A percentile compares a stretch with the other conserved stretches of the same genome.
phyloP scores from a whole-genome alignment of 2,113 vertebrate species.

The Nannospalax galili region DNA sequence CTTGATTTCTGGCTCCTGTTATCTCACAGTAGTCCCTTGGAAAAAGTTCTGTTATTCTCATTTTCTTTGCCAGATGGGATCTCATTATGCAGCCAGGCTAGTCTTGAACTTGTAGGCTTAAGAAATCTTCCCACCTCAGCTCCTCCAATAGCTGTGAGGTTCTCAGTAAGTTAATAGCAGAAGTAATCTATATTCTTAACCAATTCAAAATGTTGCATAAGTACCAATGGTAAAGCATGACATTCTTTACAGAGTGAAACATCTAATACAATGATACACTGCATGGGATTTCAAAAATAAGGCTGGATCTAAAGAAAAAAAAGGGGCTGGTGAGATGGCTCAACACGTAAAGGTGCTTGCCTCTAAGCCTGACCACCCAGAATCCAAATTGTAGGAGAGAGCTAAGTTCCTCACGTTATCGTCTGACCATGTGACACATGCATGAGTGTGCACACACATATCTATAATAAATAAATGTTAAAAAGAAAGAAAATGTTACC shows the following conservation, averaged over 20 bases:
- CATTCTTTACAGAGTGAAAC: background rate
- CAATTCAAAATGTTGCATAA: background rate
- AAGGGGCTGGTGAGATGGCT: too few species aligned
- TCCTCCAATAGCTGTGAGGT: background rate
- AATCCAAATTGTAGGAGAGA: background rate
- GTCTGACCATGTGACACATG: too few species aligned
- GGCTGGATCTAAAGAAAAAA: rapidly evolving
- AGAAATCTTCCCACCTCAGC: background rate
- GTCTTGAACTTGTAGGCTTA: background rate
- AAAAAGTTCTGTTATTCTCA: background rate
- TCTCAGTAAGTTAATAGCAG: background rate
- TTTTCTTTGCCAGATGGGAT: background rate
- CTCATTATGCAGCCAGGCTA: background rate
- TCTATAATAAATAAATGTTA: background rate
- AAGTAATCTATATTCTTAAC: background rate
- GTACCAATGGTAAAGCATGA: background rate
- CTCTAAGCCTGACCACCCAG: background rate
- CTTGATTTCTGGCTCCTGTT: background rate
- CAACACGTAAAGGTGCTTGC: too few species aligned
- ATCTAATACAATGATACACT: background rate
- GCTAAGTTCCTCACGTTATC: background rate
- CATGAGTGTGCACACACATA: background rate
- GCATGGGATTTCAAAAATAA: background rate
- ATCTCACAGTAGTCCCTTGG: background rate
- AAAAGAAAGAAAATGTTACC: conserved; percentile 81